These are phyloP conservation scores for Trematocara marginatum DNA, from an alignment of 2,113 vertebrate genomes.

Conservation along the genomic window DNA sequence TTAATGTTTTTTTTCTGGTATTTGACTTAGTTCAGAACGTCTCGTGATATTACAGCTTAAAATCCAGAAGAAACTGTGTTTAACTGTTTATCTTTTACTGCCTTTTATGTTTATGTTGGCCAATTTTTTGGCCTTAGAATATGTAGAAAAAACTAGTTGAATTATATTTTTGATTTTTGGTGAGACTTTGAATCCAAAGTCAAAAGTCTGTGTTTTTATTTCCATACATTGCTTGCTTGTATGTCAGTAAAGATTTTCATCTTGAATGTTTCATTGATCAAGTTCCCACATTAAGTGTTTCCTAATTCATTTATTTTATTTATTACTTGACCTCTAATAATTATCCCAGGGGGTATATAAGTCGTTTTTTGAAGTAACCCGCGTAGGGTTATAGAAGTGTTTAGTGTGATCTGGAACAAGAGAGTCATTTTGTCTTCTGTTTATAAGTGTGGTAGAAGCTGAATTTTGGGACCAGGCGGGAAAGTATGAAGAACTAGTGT, in stretches of 20 bases:
- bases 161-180: neutral
- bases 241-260: neutral
- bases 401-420: neutral
- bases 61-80: neutral
- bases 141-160: neutral
- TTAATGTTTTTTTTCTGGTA: neutral
- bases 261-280: neutral
- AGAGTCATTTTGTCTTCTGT: neutral
- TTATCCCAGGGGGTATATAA: neutral
- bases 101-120: neutral
- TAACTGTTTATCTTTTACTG: neutral
- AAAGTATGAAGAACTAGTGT: neutral
- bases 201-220: neutral
- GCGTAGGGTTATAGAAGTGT: neutral
- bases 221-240: neutral
- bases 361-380: neutral
- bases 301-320: neutral
- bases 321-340: neutral
- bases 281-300: neutral
- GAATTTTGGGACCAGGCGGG: neutral
- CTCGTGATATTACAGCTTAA: neutral
- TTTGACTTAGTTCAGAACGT: neutral
- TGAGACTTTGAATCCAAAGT: neutral
- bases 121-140: neutral
- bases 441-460: neutral